Evolutionary conservation across 2,113 vertebrate genomes (phyloP).

Genomic region (Phainopepla nitens): DNA sequence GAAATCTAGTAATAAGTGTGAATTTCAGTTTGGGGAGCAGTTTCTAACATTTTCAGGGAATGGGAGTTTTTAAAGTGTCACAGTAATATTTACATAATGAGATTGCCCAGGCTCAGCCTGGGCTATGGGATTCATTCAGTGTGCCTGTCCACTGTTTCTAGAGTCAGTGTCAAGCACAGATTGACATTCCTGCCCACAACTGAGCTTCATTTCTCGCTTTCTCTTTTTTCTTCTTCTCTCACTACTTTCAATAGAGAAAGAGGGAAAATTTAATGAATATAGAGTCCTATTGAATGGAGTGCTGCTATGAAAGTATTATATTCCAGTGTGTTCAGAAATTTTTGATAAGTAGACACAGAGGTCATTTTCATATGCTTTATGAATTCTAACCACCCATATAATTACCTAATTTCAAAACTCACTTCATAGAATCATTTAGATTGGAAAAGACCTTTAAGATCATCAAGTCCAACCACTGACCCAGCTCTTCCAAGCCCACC

Average conservation of each 20-base stretch:
- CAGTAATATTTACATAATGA: neutral
- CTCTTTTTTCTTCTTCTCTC: neutral
- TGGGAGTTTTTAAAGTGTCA: neutral
- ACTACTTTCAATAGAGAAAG: neutral
- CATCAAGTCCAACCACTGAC: neutral
- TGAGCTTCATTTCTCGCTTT: neutral
- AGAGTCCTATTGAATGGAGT: neutral
- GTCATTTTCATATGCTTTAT: slow-evolving; percentile 9
- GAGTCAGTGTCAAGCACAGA: neutral
- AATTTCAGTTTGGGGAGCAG: neutral
- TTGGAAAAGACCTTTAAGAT: neutral
- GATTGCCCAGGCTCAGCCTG: neutral
- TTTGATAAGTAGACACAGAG: neutral
- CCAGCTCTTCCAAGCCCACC: neutral
- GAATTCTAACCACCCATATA: slow-evolving; percentile 8
- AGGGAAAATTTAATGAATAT: neutral
- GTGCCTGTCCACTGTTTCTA: neutral
- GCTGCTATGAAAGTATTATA: neutral
- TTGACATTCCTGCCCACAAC: neutral
- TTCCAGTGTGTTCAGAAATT: neutral
- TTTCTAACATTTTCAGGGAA: neutral
- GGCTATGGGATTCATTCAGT: neutral
- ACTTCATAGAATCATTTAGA: neutral
- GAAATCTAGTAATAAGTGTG: neutral
- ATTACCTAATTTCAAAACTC: slow-evolving; percentile 4